Conservation (phyloP, 2,888 invertebrate genomes). For the Polia nebulosa region DNA sequence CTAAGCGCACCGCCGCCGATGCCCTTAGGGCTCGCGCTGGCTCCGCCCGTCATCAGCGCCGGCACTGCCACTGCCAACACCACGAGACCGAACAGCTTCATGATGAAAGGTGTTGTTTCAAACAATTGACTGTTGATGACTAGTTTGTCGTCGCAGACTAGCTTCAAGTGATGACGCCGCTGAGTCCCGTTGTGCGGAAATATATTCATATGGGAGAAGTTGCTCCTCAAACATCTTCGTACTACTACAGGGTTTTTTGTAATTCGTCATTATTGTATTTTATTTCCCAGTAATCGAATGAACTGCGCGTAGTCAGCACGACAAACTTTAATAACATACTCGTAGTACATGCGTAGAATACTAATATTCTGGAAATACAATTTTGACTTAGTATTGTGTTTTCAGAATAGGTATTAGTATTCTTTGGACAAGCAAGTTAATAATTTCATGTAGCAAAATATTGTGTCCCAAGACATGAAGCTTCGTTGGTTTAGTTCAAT, state of each 20-base stretch:
- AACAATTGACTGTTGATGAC: background rate
- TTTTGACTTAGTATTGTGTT: too few relatives aligned
- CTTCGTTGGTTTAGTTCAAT: too few relatives aligned
- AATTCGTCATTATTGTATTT: slow-evolving; percentile 15
- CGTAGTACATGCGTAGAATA: background rate
- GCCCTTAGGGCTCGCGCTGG: slow-evolving; percentile 41
- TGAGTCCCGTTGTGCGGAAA: background rate
- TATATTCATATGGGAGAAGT: slow-evolving; percentile 1
- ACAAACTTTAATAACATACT: background rate
- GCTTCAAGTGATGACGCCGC: slow-evolving; percentile 3
- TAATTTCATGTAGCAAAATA: too few relatives aligned
- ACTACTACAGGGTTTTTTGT: slow-evolving; percentile 22
- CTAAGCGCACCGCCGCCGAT: too few relatives aligned
- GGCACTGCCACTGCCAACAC: too few relatives aligned
- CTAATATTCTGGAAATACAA: too few relatives aligned
- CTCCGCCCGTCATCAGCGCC: slow-evolving; percentile 43
- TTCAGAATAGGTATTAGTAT: too few relatives aligned
- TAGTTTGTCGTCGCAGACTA: slow-evolving; percentile 7
- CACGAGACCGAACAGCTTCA: slow-evolving; percentile 49
- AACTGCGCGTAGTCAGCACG: background rate
- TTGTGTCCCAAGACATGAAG: too few relatives aligned
- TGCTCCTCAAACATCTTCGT: background rate
- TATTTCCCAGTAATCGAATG: slow-evolving; percentile 6
- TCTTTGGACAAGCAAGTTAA: too few relatives aligned
- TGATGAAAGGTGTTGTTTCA: slow-evolving; percentile 7